These are phyloP conservation scores for Volucella zonaria DNA, from an alignment of 2,888 invertebrate genomes.

Conservation along the genomic window DNA sequence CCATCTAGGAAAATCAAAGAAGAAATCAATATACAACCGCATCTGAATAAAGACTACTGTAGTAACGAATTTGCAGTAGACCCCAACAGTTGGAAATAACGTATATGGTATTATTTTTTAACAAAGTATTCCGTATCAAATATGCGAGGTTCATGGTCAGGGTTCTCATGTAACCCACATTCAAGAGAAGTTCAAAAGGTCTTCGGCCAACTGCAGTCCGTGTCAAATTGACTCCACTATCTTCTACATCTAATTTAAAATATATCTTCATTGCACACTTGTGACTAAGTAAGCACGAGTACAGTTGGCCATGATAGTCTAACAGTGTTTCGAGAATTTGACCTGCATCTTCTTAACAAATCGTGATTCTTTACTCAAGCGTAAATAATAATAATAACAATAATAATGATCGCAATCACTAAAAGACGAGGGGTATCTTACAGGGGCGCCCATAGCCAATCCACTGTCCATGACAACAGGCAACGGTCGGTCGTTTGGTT, in stretches of 20 bases:
- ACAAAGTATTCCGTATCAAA: no score
- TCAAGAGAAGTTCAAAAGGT: slow-evolving; percentile 13
- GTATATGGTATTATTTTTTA: no score
- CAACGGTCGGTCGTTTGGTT: slow-evolving; percentile 29
- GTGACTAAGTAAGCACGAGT: slow-evolving; percentile 44
- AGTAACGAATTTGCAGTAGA: no score
- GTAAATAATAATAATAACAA: slow-evolving; percentile 71
- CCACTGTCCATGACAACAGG: slow-evolving; percentile 40
- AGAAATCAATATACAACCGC: no score
- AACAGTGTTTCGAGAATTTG: slow-evolving; percentile 64
- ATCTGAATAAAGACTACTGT: no score
- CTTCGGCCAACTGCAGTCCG: slow-evolving; percentile 1
- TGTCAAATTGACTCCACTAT: slow-evolving; percentile 9
- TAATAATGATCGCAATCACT: slow-evolving; percentile 69
- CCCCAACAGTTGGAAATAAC: no score
- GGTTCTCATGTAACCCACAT: background rate
- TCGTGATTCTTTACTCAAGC: slow-evolving; percentile 64
- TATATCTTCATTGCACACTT: slow-evolving; percentile 21
- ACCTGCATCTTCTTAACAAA: slow-evolving; percentile 65
- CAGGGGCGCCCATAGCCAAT: slow-evolving; percentile 57
- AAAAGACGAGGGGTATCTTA: slow-evolving; percentile 38
- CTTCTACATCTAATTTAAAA: slow-evolving; percentile 39
- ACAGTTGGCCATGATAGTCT: slow-evolving; percentile 50
- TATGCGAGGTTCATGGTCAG: background rate
- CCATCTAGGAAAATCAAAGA: no score